Evolutionary conservation across 1,140 invertebrate species (phyloP).

Genomic region (Ips nitidus): DNA sequence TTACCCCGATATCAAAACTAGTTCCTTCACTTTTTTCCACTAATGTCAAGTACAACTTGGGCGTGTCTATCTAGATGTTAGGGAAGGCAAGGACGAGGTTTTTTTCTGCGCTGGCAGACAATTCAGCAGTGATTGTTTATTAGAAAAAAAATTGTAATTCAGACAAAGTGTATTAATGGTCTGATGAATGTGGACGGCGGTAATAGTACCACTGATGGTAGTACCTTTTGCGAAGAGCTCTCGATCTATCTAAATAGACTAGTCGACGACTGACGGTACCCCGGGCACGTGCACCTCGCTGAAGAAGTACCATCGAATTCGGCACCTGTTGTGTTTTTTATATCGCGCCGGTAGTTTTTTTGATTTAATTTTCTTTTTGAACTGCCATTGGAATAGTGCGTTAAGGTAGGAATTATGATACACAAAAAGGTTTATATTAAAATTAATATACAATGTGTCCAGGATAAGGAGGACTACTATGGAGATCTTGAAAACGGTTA

Average conservation of each 20-base stretch:
- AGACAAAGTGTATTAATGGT: slow-evolving; percentile 13
- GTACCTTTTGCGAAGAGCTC: slow-evolving; percentile 28
- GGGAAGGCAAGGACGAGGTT: slow-evolving; percentile 11
- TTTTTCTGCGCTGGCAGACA: neutral
- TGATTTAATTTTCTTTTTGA: slow-evolving; percentile 2
- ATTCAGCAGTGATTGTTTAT: neutral
- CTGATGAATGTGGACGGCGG: slow-evolving; percentile 24
- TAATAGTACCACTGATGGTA: slow-evolving; percentile 12
- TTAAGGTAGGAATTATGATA: neutral
- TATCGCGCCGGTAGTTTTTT: slow-evolving; percentile 1
- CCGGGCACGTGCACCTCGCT: slow-evolving; percentile 20
- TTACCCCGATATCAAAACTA: too few relatives aligned
- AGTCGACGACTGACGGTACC: slow-evolving; percentile 24
- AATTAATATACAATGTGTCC: too few relatives aligned
- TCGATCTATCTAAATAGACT: slow-evolving; percentile 19
- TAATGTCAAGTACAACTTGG: slow-evolving; percentile 3
- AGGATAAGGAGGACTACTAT: too few relatives aligned
- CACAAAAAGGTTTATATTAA: too few relatives aligned
- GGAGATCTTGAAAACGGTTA: too few relatives aligned
- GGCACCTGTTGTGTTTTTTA: slow-evolving; percentile 2
- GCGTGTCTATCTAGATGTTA: slow-evolving; percentile 15
- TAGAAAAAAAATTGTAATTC: neutral
- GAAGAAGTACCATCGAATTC: slow-evolving; percentile 29
- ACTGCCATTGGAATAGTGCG: too few relatives aligned
- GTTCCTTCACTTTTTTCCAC: too few relatives aligned